Evolutionary conservation across 1,140 invertebrate genomes (phyloP).

Genomic region (Octopus bimaculoides): DNA sequence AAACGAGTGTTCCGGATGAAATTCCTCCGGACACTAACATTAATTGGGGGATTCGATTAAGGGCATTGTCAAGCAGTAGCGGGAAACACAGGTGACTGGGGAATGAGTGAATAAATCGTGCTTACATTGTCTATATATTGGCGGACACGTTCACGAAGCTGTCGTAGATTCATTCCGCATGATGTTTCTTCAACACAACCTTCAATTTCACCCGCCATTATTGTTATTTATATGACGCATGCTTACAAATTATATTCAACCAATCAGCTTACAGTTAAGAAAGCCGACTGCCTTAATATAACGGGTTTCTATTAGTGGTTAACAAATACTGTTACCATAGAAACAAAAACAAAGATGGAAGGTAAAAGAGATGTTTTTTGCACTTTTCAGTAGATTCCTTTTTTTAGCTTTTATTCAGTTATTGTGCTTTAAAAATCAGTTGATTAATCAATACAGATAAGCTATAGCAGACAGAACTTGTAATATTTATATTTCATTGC

Average conservation of each 20-base stretch:
- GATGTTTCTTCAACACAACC: constrained; percentile 7
- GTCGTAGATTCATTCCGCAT: constrained; percentile 25
- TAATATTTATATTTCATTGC: no score
- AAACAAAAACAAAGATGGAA: not conserved
- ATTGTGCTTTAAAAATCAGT: no score
- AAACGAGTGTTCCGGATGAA: no score
- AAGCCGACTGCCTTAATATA: no score
- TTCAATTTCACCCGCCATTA: constrained; percentile 43
- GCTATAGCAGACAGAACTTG: no score
- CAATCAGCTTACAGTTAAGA: no score
- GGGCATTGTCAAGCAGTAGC: no score
- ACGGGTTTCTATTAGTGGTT: no score
- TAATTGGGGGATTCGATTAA: no score
- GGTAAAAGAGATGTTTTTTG: not conserved
- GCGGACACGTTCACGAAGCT: constrained; percentile 37
- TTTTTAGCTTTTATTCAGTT: not conserved
- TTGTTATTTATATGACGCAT: not conserved
- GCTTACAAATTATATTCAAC: not conserved
- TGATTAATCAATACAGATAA: no score
- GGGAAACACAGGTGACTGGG: no score
- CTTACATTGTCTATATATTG: constrained; percentile 45
- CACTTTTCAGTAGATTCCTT: not conserved
- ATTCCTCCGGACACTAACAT: no score
- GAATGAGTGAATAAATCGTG: not conserved
- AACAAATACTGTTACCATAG: not conserved